Evolutionary conservation across 2,113 vertebrate genomes (phyloP).

Genomic region (Atractosteus spatula): DNA sequence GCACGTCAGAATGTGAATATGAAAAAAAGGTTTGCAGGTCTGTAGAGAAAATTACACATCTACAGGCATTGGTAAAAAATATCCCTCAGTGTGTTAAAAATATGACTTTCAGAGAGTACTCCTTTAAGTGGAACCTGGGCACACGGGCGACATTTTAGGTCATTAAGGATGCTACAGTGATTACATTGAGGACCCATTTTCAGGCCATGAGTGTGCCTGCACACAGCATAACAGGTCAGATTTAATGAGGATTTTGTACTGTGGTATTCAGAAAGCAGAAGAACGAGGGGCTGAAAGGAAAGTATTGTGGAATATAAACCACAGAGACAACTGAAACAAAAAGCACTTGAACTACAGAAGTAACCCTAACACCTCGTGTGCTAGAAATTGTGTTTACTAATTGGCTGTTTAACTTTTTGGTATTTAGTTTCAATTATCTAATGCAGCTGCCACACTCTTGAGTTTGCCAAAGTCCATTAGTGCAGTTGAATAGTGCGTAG

Average conservation of each 20-base stretch:
- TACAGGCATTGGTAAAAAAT: too few species aligned
- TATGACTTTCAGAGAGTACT: too few species aligned
- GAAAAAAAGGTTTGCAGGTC: too few species aligned
- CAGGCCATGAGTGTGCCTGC: slow-evolving; percentile 35
- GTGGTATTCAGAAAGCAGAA: slow-evolving; percentile 28
- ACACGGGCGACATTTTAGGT: slow-evolving; percentile 29
- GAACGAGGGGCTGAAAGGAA: slow-evolving; percentile 33
- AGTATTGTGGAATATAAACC: not conserved
- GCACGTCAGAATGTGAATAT: not conserved
- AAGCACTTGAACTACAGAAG: slow-evolving; percentile 24
- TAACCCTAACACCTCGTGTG: slow-evolving; percentile 21
- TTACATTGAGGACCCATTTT: slow-evolving; percentile 42
- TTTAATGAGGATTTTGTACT: slow-evolving; percentile 45
- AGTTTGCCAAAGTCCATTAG: slow-evolving; percentile 18
- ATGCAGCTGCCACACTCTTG: slow-evolving; percentile 39
- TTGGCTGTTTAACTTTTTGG: slow-evolving; percentile 45
- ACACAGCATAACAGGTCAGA: slow-evolving; percentile 45
- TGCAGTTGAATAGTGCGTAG: too few species aligned
- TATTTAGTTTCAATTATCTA: slow-evolving; percentile 52
- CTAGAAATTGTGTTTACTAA: slow-evolving; percentile 39
- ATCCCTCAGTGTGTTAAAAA: too few species aligned
- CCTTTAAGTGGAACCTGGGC: not conserved
- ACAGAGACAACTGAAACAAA: slow-evolving; percentile 17
- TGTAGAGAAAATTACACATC: too few species aligned
- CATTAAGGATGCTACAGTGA: slow-evolving; percentile 48